Evolutionary conservation across 1,140 invertebrate genomes (phyloP).

Genomic region (Tetramorium alpestre): DNA sequence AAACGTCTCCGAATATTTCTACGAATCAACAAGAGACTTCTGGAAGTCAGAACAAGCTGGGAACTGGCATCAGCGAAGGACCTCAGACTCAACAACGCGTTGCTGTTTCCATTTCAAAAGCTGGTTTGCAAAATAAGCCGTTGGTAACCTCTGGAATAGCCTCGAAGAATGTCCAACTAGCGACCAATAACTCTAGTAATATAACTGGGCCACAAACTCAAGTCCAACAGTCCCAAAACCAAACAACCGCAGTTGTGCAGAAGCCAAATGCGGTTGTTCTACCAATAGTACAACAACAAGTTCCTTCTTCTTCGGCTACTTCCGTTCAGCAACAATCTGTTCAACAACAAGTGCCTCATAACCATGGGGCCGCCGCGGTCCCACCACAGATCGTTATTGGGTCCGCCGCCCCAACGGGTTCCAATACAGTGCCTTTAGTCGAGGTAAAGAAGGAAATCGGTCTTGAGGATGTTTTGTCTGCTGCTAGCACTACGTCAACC

Average conservation of each 20-base stretch:
- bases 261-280: conserved; percentile 34
- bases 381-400: conserved; percentile 32
- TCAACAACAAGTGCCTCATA: conserved; percentile 74
- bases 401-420: conserved; percentile 4
- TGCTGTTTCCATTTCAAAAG: conserved; percentile 14
- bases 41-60: background rate
- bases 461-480: conserved; percentile 81
- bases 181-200: conserved; percentile 30
- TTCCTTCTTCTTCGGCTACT: conserved; percentile 53
- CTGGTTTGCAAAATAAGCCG: conserved; percentile 4
- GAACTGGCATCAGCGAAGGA: background rate
- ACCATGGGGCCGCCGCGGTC: conserved; percentile 76
- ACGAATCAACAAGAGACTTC: conserved; percentile 29
- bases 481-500: conserved; percentile 73
- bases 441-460: conserved; percentile 85
- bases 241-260: conserved; percentile 49
- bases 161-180: background rate
- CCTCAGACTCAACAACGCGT: conserved; percentile 8
- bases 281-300: conserved; percentile 53
- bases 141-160: background rate
- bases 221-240: conserved; percentile 35
- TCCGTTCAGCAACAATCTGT: conserved; percentile 62
- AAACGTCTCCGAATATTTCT: background rate
- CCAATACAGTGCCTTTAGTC: conserved; percentile 82
- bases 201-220: conserved; percentile 46